phyloP scores from a whole-genome alignment of 2,113 vertebrate species.

The Piaya cayana region DNA sequence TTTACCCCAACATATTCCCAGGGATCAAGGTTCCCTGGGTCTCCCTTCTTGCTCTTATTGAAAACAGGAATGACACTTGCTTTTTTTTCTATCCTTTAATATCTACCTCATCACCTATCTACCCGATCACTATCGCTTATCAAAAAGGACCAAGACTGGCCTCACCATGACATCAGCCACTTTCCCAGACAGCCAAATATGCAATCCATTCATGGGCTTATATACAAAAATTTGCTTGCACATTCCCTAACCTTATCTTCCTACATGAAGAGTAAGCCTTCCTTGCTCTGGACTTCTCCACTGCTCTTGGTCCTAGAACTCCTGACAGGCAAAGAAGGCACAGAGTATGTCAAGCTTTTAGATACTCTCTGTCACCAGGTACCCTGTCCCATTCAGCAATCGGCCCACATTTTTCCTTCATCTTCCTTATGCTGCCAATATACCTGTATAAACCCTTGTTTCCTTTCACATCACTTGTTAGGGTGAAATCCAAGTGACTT shows the following conservation, averaged over 20 bases:
- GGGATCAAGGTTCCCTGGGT: background rate
- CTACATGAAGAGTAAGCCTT: background rate
- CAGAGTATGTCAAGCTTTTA: background rate
- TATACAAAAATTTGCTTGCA: background rate
- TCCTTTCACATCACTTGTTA: background rate
- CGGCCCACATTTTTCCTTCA: too few relatives aligned
- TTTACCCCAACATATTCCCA: background rate
- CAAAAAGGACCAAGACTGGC: background rate
- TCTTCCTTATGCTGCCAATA: too few relatives aligned
- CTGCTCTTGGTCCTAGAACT: background rate
- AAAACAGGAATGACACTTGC: background rate
- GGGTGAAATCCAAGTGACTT: background rate
- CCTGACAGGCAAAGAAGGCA: background rate
- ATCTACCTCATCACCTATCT: background rate
- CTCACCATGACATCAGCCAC: background rate
- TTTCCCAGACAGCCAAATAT: background rate
- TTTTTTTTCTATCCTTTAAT: background rate
- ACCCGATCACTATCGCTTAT: background rate
- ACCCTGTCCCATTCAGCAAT: too few relatives aligned
- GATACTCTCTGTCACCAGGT: background rate
- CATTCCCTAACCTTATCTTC: background rate
- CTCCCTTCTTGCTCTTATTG: background rate
- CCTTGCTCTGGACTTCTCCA: background rate
- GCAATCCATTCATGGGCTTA: background rate
- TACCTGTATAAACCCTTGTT: background rate